A percentile compares a stretch with the other conserved stretches of the same genome.
Conservation (phyloP, 2,113 vertebrate species). For the Brachypodius melanocephalos region DNA sequence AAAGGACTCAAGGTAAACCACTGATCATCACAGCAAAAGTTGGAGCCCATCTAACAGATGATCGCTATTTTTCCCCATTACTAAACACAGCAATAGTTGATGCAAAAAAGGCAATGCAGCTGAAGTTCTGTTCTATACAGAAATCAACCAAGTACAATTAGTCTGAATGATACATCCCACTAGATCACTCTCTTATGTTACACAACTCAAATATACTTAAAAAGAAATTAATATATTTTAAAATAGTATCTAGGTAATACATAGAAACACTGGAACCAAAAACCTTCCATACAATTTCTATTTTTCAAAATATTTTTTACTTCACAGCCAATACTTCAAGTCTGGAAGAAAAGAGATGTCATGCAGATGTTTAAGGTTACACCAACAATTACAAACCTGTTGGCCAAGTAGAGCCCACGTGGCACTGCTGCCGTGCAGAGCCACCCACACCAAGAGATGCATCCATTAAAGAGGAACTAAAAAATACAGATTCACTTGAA, state of each 20-base stretch:
- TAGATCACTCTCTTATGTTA: background rate
- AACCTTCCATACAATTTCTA: background rate
- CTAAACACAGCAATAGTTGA: background rate
- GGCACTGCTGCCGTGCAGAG: accelerated
- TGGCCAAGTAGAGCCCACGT: background rate
- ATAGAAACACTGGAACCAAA: background rate
- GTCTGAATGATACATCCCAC: background rate
- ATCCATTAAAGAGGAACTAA: background rate
- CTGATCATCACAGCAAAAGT: background rate
- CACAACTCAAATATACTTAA: background rate
- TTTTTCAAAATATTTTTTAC: background rate
- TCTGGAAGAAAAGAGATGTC: background rate
- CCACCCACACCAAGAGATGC: background rate
- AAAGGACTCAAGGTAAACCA: background rate
- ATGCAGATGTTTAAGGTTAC: background rate
- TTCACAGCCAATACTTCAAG: background rate
- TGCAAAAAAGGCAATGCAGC: background rate
- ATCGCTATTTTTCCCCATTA: background rate
- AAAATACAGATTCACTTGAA: background rate
- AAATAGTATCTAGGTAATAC: background rate
- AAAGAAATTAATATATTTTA: background rate
- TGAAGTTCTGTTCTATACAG: background rate
- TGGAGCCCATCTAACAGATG: background rate
- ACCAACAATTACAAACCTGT: background rate
- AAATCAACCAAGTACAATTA: background rate